Percentiles rank a stretch among this genome's conserved stretches.
Evolutionary conservation across 2,113 vertebrate genomes (phyloP).

Genomic region (Chionodraco myersi): DNA sequence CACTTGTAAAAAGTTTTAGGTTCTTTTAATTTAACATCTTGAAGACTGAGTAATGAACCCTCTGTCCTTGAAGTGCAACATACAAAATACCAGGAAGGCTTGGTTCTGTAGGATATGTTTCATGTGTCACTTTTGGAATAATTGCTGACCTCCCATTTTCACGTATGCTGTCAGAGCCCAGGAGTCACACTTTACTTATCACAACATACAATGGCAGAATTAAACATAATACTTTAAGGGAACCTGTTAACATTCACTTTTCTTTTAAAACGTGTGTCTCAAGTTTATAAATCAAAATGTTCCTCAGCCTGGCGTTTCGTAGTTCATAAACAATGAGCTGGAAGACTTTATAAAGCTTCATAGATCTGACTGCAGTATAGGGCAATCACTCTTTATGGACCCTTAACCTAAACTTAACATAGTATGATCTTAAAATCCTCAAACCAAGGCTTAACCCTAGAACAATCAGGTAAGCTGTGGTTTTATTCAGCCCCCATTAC

Average conservation of each 20-base stretch:
- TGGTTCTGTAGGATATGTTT: too few relatives aligned
- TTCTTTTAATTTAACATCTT: constrained; percentile 40
- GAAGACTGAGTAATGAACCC: constrained; percentile 16
- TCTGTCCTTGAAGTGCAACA: constrained; percentile 2
- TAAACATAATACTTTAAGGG: too few relatives aligned
- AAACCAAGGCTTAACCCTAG: neutral
- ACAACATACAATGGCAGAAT: too few relatives aligned
- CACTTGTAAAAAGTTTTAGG: constrained; percentile 44
- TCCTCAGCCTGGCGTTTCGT: too few relatives aligned
- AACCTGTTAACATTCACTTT: too few relatives aligned
- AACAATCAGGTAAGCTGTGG: neutral
- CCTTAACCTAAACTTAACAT: neutral
- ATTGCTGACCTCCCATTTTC: too few relatives aligned
- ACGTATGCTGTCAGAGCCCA: too few relatives aligned
- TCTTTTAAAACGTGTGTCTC: too few relatives aligned
- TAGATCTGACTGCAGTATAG: neutral
- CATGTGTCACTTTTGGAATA: too few relatives aligned
- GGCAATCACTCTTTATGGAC: neutral
- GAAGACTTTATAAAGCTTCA: neutral
- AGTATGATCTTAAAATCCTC: neutral
- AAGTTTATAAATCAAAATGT: too few relatives aligned
- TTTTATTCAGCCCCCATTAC: neutral
- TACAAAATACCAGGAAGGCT: neutral
- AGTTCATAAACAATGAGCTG: neutral
- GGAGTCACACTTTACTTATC: too few relatives aligned